A percentile compares a stretch with the other conserved stretches of the same genome.
Evolutionary conservation across 2,797 vertebrate species (phyloP).

Genomic region (Threskiornis aethiopicus): DNA sequence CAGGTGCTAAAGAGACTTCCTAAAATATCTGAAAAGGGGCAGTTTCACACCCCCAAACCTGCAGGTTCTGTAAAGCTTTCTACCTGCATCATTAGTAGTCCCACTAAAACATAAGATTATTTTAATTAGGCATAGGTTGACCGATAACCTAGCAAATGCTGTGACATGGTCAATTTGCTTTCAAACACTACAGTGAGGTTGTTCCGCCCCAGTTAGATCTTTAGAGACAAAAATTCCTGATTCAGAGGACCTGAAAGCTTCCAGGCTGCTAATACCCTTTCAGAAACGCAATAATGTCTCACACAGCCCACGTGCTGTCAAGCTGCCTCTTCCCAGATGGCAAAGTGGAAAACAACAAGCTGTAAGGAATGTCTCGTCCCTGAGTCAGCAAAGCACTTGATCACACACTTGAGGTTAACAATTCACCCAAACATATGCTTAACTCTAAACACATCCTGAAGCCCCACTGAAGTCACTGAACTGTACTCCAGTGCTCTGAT

Average conservation of each 20-base stretch:
- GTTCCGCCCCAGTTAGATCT: background rate
- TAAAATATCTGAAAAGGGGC: background rate
- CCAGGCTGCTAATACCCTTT: background rate
- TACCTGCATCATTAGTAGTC: background rate
- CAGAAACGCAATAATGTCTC: slow-evolving; percentile 13
- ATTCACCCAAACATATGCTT: slow-evolving; percentile 25
- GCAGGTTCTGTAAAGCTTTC: background rate
- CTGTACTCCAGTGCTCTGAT: background rate
- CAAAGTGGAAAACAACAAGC: slow-evolving; percentile 54
- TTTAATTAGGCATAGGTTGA: background rate
- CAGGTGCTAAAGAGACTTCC: background rate
- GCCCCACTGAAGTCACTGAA: background rate
- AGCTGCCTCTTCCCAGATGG: slow-evolving; percentile 53
- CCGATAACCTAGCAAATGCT: background rate
- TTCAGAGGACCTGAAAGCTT: slow-evolving; percentile 1
- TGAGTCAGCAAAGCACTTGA: slow-evolving; percentile 46
- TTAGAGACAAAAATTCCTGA: background rate
- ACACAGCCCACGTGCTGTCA: slow-evolving; percentile 52
- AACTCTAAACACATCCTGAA: background rate
- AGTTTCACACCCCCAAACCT: background rate
- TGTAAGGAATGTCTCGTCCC: slow-evolving; percentile 30
- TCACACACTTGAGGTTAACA: slow-evolving; percentile 13
- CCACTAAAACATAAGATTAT: background rate
- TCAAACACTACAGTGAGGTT: background rate
- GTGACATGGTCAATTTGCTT: background rate